Evolutionary conservation across 2,797 vertebrate species (phyloP).

Genomic region (Syndactyla subalaris): DNA sequence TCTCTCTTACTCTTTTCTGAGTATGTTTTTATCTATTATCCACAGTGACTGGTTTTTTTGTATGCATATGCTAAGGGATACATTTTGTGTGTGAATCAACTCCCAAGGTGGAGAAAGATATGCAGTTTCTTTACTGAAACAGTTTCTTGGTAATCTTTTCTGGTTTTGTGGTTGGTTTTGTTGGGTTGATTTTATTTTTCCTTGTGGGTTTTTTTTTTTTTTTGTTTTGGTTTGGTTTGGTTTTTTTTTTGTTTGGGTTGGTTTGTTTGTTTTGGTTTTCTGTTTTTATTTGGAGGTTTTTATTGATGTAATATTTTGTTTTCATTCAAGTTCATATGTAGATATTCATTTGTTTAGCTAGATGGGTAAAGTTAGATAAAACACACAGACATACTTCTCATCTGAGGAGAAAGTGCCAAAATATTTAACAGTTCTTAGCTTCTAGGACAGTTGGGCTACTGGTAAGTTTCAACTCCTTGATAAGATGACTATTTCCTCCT

Average conservation of each 20-base stretch:
- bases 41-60: background rate
- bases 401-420: background rate
- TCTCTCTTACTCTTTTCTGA: background rate
- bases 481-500: background rate
- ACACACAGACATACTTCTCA: background rate
- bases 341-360: background rate
- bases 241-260: too few relatives aligned
- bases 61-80: background rate
- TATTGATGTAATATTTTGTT: background rate
- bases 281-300: background rate
- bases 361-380: background rate
- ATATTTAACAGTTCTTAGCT: background rate
- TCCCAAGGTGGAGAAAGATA: background rate
- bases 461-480: background rate
- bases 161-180: background rate
- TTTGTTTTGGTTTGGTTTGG: too few relatives aligned
- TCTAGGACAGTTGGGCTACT: background rate
- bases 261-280: background rate
- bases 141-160: background rate
- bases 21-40: background rate
- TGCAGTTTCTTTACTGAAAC: background rate
- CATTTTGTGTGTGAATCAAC: background rate
- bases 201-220: rapidly evolving
- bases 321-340: background rate
- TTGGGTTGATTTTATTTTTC: too few relatives aligned